Base-by-base conservation (phyloP, 2,888 invertebrate genomes). In the Mamestra brassicae region DNA sequence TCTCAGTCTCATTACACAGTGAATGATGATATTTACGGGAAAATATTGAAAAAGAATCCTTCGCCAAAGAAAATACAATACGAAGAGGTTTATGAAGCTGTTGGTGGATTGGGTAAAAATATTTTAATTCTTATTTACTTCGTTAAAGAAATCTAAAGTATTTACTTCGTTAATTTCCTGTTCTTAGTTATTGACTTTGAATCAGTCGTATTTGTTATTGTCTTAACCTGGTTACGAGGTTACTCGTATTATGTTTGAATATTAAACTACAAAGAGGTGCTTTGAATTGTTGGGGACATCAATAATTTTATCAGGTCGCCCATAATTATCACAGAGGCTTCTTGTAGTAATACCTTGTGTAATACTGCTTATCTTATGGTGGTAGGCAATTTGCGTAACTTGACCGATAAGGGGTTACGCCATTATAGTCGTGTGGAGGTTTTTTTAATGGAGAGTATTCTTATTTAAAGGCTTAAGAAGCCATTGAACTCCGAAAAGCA, bases 1-100 rank as follows among this genome's bases (percentile, higher is more conserved):
- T 93, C 95, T 68, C 91, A 88, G 74, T 89, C 91, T n/a, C 93
- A 96, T 91, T 96, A 96, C 82, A 94, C 92, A 45, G 96, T 97
- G 82, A 96, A 97, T 80, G 95, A 95, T 69, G 96, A 96, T 90
- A 87, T 96, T 83, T 97, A 96, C 84, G 95, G 96, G 76, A 95
- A 92, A 90, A 95, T 96, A 84, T 87, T 95, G 77, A 96, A 96
- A 89, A 90, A 89, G 13, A 89, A 90, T 78, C 86, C 92, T 76
- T 82, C 84, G 67, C 90, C 92, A 78, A 90, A 92, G 68, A 91
- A 93, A 76, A 90, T 90, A 57, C 93, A 94, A 80, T 95, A 96
- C 81, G 94, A 94, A 63, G 95, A 96, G 78, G 94, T 96, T 4
- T 95, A 91, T 81, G 94, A 96, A 90, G 95, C 95, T 79, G 93